Evolutionary conservation across 2,797 vertebrate species (phyloP).

Genomic region (Coendou prehensilis): DNA sequence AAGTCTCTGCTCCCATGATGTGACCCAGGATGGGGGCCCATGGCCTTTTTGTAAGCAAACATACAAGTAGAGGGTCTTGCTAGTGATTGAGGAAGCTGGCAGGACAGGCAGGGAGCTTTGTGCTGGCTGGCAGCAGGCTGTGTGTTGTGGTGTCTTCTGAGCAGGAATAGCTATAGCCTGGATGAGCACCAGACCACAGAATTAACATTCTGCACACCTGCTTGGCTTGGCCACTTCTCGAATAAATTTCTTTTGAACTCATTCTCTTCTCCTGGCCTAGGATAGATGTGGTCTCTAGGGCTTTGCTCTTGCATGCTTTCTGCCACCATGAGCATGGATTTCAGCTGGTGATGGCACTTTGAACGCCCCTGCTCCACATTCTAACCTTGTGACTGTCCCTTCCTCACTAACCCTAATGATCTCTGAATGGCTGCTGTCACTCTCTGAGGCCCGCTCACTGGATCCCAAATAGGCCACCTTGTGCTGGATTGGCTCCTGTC

Average conservation of each 20-base stretch:
- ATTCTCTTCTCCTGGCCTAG: background rate
- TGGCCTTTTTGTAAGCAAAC: background rate
- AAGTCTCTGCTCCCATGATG: constrained; percentile 53
- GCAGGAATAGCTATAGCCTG: background rate
- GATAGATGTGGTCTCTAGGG: constrained; percentile 24
- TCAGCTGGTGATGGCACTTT: background rate
- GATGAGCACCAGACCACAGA: constrained; percentile 1
- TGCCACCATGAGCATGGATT: background rate
- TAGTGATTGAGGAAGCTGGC: background rate
- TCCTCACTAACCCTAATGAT: constrained; percentile 19
- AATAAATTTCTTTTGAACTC: constrained; percentile 59
- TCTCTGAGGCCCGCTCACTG: constrained; percentile 34
- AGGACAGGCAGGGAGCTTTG: rapidly evolving
- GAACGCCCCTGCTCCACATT: background rate
- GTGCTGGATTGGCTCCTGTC: background rate
- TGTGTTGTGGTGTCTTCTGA: background rate
- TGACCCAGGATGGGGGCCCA: background rate
- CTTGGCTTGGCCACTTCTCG: constrained; percentile 80
- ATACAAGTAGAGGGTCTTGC: background rate
- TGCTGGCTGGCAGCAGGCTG: background rate
- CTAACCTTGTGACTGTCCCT: constrained; percentile 20
- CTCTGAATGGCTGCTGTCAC: constrained; percentile 44
- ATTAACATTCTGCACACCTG: constrained; percentile 81
- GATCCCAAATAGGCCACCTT: background rate
- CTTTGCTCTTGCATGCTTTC: constrained; percentile 75